Base-by-base conservation (phyloP, 30 jellyfish, hydroid and myxozoan genomes). In the Nemopilema nomurai region DNA sequence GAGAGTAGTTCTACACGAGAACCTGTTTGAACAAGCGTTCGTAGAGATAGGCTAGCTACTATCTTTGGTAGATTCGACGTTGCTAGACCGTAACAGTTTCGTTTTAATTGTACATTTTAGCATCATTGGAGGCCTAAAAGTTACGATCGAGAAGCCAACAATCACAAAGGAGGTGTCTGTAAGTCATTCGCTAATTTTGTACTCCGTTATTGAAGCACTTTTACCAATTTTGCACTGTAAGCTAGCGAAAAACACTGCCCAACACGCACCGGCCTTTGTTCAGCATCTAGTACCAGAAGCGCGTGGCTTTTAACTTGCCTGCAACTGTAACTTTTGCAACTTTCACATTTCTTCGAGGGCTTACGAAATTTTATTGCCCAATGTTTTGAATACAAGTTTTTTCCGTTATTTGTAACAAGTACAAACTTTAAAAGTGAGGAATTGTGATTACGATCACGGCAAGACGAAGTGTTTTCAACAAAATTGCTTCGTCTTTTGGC, bases 251-350 rank as follows among this genome's bases (percentile, higher is more conserved):
- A 63, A 19, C 29, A 19, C 4, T 3, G 73, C 7, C 29, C 29
- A 19, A 7, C 27, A 8, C 29, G 27, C 18, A 63, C 29, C 18
- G 7, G 33, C 51, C 25, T 79, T 66, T 65, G 89, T 29, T 49
- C 33, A 70, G 63, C 30, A 49, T 51, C 63, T 28, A 29, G 26
- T 69, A 81, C 77, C 84, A 51, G 77, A 51, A 74, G 84, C 90
- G 90, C 90, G 84, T 81, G 90, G 84, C 74, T 80, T 66, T 80
- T 69, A 18, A 65, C 89, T 28, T 73, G 89, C 33, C 81, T 79
- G 66, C 25, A 63, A 79, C 89, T 18, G 89, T 79, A 67, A 19
- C 89, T 31, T 72, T 72, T 72, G 22, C 1, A 31, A 8, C 53
- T 67, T 72, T 33, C 28, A 20, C 6, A 20, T 51, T 76, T 57